phyloP scores from a whole-genome alignment of 2,797 vertebrate genomes.

The Fundulus diaphanus region DNA sequence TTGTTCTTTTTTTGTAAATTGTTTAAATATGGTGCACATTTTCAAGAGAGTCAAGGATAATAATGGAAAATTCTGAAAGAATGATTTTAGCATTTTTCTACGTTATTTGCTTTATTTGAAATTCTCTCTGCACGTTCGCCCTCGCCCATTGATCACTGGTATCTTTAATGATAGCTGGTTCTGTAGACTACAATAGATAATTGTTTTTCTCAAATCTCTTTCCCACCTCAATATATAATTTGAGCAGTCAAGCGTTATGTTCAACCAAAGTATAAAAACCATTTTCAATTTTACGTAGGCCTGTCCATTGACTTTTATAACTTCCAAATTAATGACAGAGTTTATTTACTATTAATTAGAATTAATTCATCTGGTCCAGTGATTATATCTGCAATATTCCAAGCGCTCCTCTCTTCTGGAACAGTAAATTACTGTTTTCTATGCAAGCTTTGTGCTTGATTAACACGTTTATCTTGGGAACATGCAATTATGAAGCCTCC shows the following conservation, averaged over 20 bases:
- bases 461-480: constrained; percentile 81
- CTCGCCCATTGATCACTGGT: background rate
- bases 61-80: background rate
- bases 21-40: background rate
- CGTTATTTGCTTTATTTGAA: background rate
- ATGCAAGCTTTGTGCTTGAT: constrained; percentile 76
- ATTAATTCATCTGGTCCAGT: constrained; percentile 57
- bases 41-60: background rate
- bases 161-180: too few relatives aligned
- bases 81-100: background rate
- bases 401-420: constrained; percentile 43
- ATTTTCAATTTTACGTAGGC: constrained; percentile 12
- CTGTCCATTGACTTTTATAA: constrained; percentile 44
- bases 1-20: background rate
- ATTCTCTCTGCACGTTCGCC: background rate
- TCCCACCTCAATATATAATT: background rate
- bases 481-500: constrained; percentile 79
- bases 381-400: constrained; percentile 70
- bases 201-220: background rate
- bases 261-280: constrained; percentile 10
- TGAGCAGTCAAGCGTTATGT: background rate
- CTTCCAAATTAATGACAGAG: constrained; percentile 49
- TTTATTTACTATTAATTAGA: constrained; percentile 62
- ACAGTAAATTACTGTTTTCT: constrained; percentile 75
- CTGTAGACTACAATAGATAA: background rate